Base-by-base conservation (phyloP, 2,113 vertebrate genomes). In the Labeo rohita region DNA sequence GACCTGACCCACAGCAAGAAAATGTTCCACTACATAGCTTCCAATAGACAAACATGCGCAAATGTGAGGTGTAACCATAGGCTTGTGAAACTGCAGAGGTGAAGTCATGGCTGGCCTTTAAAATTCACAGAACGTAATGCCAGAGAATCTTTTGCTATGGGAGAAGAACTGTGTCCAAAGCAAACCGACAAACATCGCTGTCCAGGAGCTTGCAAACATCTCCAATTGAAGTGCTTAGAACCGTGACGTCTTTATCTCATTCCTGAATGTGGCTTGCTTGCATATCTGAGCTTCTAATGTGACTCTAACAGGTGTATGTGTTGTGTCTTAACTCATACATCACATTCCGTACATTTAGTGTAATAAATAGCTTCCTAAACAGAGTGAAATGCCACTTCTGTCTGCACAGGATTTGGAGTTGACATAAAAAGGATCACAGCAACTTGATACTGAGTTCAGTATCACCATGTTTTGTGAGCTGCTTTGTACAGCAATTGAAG, bases 131-230 rank as follows among this genome's bases (percentile, higher is more conserved):
- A 80, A 23, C n/a, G 0, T 70, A 18, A 49, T 61, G 56, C 75
- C 75, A 84, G 73, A 61, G 4, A 66, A 74, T 52, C 34, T 52
- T 23, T 45, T 15, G 84, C 82, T 59, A n/a, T n/a, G 56, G 8
- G 21, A 16, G 49, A n/a, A 80, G 13, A 34, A 77, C 21, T 83
- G 18, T 59, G 73, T 85, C 87, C 83, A 87, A 83, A 90, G 68
- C 80, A 84, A 83, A 85, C 79, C 79, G 39, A 56, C 49, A 85
- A 72, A 74, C 84, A 88, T 86, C 86, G 79, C 82, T 83, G 83
- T 82, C 56, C 86, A 83, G 65, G 84, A 86, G 78, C 52, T 59
- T 76, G 10, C 28, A 21, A 28, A 13, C 74, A 77, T 82, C 77
- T 76, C 47, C 78, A 43, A 36, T 83, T 39, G 2, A 47, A 75